Percentiles rank a stretch among this genome's conserved stretches.
phyloP scores from a whole-genome alignment of 2,797 vertebrate species.

The Platyrinchus mystaceus region DNA sequence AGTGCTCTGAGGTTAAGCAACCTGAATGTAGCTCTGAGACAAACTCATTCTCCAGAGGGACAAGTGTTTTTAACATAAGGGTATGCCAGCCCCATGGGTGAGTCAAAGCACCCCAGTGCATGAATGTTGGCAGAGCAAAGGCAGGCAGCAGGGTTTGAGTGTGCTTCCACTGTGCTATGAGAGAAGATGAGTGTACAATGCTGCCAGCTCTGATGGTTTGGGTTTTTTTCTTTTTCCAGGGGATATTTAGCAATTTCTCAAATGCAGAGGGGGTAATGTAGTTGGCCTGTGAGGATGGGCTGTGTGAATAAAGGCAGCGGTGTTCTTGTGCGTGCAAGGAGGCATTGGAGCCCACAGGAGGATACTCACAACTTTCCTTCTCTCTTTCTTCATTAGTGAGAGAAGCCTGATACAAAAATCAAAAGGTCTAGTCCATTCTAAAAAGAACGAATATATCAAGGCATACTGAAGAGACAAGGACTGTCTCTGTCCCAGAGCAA shows the following conservation, averaged over 20 bases:
- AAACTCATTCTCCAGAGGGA: neutral
- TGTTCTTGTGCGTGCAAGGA: neutral
- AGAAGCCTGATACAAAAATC: neutral
- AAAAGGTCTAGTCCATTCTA: neutral
- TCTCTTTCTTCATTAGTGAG: neutral
- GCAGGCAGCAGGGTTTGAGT: neutral
- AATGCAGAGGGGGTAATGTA: neutral
- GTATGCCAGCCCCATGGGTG: accelerated
- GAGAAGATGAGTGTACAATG: neutral
- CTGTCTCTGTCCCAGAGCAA: neutral
- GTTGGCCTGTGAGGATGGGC: neutral
- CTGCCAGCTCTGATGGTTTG: neutral
- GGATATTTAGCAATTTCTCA: neutral
- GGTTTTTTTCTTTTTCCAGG: neutral
- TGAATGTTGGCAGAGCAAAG: neutral
- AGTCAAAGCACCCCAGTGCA: neutral
- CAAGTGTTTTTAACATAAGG: neutral
- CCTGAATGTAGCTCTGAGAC: neutral
- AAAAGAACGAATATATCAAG: neutral
- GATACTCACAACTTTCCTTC: neutral
- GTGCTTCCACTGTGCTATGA: accelerated
- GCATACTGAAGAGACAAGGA: neutral
- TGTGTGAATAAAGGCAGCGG: neutral
- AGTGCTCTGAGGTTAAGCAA: neutral
- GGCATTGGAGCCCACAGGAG: neutral